Evolutionary conservation across 2,888 invertebrate species (phyloP).

Genomic region (Microctonus hyperodae): DNA sequence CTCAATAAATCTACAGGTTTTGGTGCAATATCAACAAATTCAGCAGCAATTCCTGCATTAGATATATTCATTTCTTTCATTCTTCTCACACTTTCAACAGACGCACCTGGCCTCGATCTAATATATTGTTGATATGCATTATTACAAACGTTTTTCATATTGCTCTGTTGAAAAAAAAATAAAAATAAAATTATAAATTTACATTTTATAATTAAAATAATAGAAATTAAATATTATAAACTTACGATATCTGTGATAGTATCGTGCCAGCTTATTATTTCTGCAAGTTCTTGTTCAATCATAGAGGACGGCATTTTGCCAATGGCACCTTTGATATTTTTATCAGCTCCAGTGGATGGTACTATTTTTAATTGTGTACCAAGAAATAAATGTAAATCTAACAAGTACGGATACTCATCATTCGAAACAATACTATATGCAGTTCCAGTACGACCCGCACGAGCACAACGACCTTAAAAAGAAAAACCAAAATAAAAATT

Average conservation of each 20-base stretch:
- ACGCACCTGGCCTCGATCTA: slow-evolving; percentile 86
- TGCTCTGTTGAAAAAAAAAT: slow-evolving; percentile 62
- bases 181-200: slow-evolving; percentile 10
- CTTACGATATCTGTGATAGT: slow-evolving; percentile 79
- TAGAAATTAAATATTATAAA: slow-evolving; percentile 36
- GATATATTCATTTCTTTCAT: slow-evolving; percentile 74
- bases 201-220: background rate
- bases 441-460: slow-evolving; percentile 90
- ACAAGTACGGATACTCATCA: slow-evolving; percentile 90
- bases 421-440: slow-evolving; percentile 90
- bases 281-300: slow-evolving; percentile 83
- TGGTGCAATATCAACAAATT: slow-evolving; percentile 50
- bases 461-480: slow-evolving; percentile 82
- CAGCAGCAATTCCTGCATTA: slow-evolving; percentile 72
- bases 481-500: slow-evolving; percentile 30
- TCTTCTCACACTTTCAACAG: slow-evolving; percentile 86
- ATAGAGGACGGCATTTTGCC: slow-evolving; percentile 84
- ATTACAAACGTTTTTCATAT: slow-evolving; percentile 75
- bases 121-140: slow-evolving; percentile 94
- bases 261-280: slow-evolving; percentile 78
- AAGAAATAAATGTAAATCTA: slow-evolving; percentile 95
- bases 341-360: slow-evolving; percentile 57
- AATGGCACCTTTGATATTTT: slow-evolving; percentile 71
- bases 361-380: slow-evolving; percentile 75
- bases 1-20: slow-evolving; percentile 63